Conservation (phyloP, 2,888 invertebrate genomes). For the Drosophila kuntzei region DNA sequence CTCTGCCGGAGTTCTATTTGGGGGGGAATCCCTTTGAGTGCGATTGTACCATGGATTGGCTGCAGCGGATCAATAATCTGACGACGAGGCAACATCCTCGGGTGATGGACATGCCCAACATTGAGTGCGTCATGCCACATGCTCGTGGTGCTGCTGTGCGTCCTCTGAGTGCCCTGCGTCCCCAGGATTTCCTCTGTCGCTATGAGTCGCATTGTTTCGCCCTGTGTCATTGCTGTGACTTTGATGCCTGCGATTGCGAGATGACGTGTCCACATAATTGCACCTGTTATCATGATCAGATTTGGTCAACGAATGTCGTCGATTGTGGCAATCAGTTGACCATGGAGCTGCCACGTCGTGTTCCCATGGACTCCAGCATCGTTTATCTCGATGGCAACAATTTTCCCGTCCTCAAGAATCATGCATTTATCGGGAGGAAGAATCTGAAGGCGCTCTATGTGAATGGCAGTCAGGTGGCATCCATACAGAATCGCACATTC, state of each 20-base stretch:
- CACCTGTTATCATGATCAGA: constrained; percentile 97
- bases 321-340: constrained; percentile 94
- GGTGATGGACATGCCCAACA: constrained; percentile 95
- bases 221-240: constrained; percentile 97
- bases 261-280: constrained; percentile 98
- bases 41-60: constrained; percentile 98
- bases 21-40: constrained; percentile 97
- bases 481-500: constrained; percentile 96
- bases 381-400: constrained; percentile 96
- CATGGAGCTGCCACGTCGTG: constrained; percentile 92
- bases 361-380: constrained; percentile 98
- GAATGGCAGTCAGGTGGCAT: constrained; percentile 93
- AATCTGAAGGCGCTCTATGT: constrained; percentile 95
- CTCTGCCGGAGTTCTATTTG: constrained; percentile 94
- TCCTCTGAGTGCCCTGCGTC: constrained; percentile 91
- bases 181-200: constrained; percentile 96
- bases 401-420: constrained; percentile 93
- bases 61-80: constrained; percentile 95
- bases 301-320: constrained; percentile 97
- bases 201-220: constrained; percentile 98
- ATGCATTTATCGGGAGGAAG: constrained; percentile 96
- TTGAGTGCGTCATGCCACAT: constrained; percentile 94
- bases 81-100: constrained; percentile 94
- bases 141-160: constrained; percentile 93
- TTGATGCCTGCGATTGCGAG: constrained; percentile 98